These are phyloP conservation scores for Linnaemya vulpina DNA, from an alignment of 2,888 invertebrate genomes.

Conservation along the genomic window DNA sequence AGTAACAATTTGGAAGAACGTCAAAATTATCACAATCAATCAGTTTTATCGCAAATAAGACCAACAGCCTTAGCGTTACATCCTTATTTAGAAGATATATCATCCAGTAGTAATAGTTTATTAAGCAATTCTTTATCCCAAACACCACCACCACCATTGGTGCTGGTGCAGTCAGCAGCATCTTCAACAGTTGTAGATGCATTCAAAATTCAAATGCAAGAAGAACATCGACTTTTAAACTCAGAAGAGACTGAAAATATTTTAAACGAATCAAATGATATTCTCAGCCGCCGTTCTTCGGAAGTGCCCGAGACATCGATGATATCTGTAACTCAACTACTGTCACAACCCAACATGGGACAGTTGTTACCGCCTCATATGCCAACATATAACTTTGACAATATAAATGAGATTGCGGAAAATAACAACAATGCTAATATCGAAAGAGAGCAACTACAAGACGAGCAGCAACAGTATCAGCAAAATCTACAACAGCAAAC, in stretches of 20 bases:
- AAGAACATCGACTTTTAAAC: slow-evolving; percentile 52
- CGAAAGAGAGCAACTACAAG: slow-evolving; percentile 80
- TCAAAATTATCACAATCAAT: slow-evolving; percentile 77
- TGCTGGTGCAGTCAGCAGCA: slow-evolving; percentile 20
- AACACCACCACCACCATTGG: slow-evolving; percentile 56
- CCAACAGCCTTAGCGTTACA: slow-evolving; percentile 67
- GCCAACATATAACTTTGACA: slow-evolving; percentile 72
- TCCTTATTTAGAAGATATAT: slow-evolving; percentile 70
- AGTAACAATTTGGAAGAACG: slow-evolving; percentile 75
- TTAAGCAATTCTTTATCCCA: slow-evolving; percentile 62
- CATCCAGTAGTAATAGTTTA: slow-evolving; percentile 68
- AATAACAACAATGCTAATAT: slow-evolving; percentile 82
- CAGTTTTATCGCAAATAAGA: slow-evolving; percentile 61
- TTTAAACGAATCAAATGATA: slow-evolving; percentile 77
- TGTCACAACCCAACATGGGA: slow-evolving; percentile 46
- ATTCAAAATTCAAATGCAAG: slow-evolving; percentile 5
- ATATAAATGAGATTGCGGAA: slow-evolving; percentile 82
- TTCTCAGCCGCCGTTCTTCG: slow-evolving; percentile 46
- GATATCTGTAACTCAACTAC: background rate
- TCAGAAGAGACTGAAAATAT: slow-evolving; percentile 81
- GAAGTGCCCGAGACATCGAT: slow-evolving; percentile 44
- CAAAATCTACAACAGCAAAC: slow-evolving; percentile 60
- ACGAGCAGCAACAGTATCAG: slow-evolving; percentile 68
- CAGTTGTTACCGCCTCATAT: slow-evolving; percentile 49
- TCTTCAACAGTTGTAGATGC: background rate